Conservation (phyloP, 2,113 vertebrate species). For the Emydocephalus ijimae region DNA sequence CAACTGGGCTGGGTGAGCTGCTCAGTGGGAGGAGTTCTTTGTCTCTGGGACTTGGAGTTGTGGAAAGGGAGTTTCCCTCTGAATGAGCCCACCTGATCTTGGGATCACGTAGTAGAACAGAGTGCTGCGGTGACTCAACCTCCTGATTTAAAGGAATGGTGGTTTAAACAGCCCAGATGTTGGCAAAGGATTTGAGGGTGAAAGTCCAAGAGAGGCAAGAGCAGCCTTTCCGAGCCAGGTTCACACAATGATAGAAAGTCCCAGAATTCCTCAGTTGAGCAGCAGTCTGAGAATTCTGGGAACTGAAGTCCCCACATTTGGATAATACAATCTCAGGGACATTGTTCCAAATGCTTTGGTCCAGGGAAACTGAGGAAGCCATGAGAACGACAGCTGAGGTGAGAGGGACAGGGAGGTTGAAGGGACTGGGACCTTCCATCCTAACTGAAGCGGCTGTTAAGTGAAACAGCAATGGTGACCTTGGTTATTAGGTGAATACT, state of each 20-base stretch:
- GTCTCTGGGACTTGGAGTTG: neutral
- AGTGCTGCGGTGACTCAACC: neutral
- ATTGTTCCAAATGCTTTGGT: neutral
- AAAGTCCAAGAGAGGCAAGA: neutral
- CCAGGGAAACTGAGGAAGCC: neutral
- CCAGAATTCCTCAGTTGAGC: neutral
- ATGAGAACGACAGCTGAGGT: neutral
- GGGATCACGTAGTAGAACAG: neutral
- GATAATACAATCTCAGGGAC: neutral
- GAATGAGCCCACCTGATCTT: neutral
- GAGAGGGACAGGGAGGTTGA: neutral
- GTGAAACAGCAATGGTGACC: neutral
- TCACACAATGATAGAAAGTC: neutral
- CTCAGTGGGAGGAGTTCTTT: neutral
- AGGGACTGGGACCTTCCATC: neutral
- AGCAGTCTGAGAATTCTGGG: neutral
- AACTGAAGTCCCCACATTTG: neutral
- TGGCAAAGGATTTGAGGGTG: neutral
- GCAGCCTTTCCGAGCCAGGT: neutral
- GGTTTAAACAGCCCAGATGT: neutral
- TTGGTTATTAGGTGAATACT: neutral
- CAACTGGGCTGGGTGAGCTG: neutral
- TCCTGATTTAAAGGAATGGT: neutral
- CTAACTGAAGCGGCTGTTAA: neutral
- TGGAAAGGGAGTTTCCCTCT: neutral